Evolutionary conservation across 2,888 invertebrate genomes (phyloP), one percentile per base, ranked within the genome.

Genomic region (Plagiodera versicolora): DNA sequence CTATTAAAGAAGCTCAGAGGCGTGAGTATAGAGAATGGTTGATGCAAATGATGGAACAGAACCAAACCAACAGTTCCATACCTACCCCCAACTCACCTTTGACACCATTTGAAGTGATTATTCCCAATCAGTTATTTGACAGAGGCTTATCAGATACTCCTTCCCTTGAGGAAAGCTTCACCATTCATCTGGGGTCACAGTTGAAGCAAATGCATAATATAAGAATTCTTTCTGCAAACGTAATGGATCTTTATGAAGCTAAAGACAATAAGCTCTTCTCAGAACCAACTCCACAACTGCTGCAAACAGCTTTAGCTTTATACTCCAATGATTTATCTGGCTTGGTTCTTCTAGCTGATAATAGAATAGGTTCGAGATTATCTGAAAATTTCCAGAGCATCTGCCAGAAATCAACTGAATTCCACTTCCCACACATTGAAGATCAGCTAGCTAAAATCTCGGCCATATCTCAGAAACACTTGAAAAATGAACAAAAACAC

Each of bases 131-230:
- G 6, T 66, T 67, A 45, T 58, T 64, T 54, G 60, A 66, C 39
- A 63, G 64, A 45, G 66, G 61, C 54, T 49, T 64, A 47, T 58
- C 75, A 39, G 70, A 72, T 69, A 62, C 51, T 46, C 76, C 77
- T 46, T 72, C 76, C 57, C 69, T 94, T 74, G 96, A 97, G 81
- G 98, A 98, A 82, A 96, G 95, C 81, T 98, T 98, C 80, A 98
- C 98, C 17, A 97, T 98, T 75, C 96, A 98, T 83, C 84, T 98
- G 66, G 98, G 98, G 52, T 95, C 97, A 3, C 99, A 99, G 82
- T 86, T 98, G 79, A 99, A 99, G 80, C 97, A 98, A 76, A 98
- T 96, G 85, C 98, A 99, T 81, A 99, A 99, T 80, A 91, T 98
- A 64, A 85, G 98, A 56, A 89, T 99, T 64, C 83, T 97, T 28